Evolutionary conservation across 2,888 invertebrate species (phyloP), one percentile per base, ranked within the genome.

Genomic region (Brachypterus glaber): DNA sequence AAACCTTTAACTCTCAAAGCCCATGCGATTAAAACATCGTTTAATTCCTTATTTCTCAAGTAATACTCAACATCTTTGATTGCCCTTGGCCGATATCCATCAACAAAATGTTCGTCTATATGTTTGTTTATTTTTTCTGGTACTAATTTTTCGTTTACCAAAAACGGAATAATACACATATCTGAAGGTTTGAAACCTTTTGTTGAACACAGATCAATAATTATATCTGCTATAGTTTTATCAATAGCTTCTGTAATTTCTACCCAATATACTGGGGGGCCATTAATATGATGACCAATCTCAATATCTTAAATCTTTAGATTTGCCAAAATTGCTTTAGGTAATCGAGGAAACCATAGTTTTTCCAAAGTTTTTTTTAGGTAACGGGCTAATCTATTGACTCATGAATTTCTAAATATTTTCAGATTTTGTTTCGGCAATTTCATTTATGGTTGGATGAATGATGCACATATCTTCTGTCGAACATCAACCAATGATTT

Each of bases 171-270:
- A 3, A 63, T 59, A 37, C 61, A 62, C 21, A 63, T 45, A 37
- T 62, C 60, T 33, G 57, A 55, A 3, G 62, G 57, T 50, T 61
- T 59, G 33, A 63, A 51, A 3, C 63, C 63, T 48, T 63, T 63
- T 2, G 59, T 57, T 0, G 60, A 48, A 39, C 59, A 61, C 15
- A 63, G 42, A 48, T 63, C 62, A 9, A 63, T 54, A 8, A 63
- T 46, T 12, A 62, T 54, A 35, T 53, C 50, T 5, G 58, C 56
- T 8, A 58, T 46, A 2, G 50, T 37, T 36, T 47, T 33, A 12
- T 44, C 44, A 2, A 51, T 43, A n/a, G 45, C 39, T 3, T 39
- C 30, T 36, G 47, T 40, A 4, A 54, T 43, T 27, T 55, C 44
- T 2, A 56, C 55, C 63, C 63, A 63, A 40, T 51, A 60, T 13